Evolutionary conservation across 2,113 vertebrate genomes (phyloP).

Genomic region (Chaetorhynchus papuensis): DNA sequence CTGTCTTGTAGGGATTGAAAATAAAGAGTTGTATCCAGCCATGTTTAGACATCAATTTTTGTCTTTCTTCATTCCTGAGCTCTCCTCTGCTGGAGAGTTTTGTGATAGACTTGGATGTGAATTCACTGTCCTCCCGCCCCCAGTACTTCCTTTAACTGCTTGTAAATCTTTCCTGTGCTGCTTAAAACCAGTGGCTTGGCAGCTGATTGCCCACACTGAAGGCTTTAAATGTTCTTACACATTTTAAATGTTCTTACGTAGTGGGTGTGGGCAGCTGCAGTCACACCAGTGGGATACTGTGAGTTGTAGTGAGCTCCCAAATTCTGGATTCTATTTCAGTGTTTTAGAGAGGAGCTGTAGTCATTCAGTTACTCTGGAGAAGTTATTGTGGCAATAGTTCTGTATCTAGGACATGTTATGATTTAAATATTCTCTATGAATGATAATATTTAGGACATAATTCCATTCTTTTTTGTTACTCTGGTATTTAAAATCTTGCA

Average conservation of each 20-base stretch:
- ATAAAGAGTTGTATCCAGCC: background rate
- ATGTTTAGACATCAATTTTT: background rate
- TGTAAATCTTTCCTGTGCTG: background rate
- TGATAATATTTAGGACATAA: background rate
- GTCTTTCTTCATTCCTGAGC: rapidly evolving
- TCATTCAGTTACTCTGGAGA: background rate
- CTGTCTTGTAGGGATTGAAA: rapidly evolving
- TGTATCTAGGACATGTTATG: rapidly evolving
- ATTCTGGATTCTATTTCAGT: rapidly evolving
- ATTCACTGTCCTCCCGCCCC: background rate
- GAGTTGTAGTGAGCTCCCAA: background rate
- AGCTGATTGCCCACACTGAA: background rate
- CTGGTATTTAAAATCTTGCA: background rate
- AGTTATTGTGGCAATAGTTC: background rate
- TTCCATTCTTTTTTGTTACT: rapidly evolving
- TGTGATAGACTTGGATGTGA: background rate
- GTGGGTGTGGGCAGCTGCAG: background rate
- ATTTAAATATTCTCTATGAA: background rate
- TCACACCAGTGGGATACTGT: background rate
- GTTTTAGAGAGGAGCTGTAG: background rate
- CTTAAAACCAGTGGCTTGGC: background rate
- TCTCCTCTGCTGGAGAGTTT: background rate
- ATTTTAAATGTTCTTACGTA: background rate
- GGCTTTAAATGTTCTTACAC: background rate
- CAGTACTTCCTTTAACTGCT: background rate